These are phyloP conservation scores for Hippopotamus amphibius DNA, from an alignment of 2,113 vertebrate species.

Conservation along the genomic window DNA sequence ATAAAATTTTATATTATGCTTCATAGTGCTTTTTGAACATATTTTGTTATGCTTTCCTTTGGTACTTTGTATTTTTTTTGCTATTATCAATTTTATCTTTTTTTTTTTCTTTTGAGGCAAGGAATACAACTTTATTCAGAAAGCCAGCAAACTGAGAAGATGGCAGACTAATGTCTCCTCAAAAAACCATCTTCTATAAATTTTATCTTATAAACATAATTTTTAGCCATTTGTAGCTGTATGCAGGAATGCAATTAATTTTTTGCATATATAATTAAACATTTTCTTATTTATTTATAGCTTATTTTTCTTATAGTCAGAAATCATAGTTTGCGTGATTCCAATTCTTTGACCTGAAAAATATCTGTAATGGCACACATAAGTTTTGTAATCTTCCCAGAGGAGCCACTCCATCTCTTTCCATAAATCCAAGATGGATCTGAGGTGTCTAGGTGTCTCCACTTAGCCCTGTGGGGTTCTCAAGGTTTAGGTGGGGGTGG, in stretches of 20 bases:
- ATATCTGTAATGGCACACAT: background rate
- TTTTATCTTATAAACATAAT: background rate
- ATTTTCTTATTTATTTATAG: constrained; percentile 6
- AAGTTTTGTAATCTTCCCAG: background rate
- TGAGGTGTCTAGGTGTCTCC: background rate
- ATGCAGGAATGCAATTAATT: background rate
- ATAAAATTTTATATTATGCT: background rate
- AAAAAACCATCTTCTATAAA: background rate
- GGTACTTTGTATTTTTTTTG: background rate
- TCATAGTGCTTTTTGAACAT: background rate
- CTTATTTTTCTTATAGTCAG: background rate
- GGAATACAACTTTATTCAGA: no score
- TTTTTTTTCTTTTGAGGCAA: no score
- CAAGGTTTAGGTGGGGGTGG: background rate
- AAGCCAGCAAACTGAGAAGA: no score
- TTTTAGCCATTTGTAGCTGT: background rate
- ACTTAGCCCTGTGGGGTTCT: background rate
- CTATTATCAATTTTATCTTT: constrained; percentile 1
- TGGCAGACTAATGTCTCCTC: no score
- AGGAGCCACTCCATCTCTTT: background rate
- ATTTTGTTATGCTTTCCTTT: background rate
- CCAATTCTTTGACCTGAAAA: background rate
- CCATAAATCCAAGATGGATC: background rate
- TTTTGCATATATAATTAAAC: background rate
- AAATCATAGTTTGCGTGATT: background rate